Base-by-base conservation (phyloP, 2,797 vertebrate genomes). In the Sandelia bainsii region DNA sequence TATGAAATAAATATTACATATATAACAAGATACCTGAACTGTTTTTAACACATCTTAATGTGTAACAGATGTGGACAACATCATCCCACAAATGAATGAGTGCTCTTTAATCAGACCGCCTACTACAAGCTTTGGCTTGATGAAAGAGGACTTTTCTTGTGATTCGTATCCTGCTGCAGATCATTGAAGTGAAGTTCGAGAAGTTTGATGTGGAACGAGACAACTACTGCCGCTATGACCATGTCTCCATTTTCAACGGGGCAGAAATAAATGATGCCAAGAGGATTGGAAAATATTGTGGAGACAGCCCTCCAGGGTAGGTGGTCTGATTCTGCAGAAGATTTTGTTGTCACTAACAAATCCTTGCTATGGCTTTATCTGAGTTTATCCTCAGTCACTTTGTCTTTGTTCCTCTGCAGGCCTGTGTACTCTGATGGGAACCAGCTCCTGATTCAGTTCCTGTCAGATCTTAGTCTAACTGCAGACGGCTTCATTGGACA, bases 161-260 rank as follows among this genome's bases (percentile, higher is more conserved):
- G 39, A 66, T 56, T 49, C 58, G n/a, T 81, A 34, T 76, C 40
- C 40, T 40, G 10, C 50, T 69, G 34, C 86, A 96, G 95, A 94
- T 96, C 20, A 98, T 99, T 82, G 97, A 99, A 81, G 78, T 99
- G 65, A 97, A 95, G 84, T 99, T 99, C 14, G 98, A 99, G 90
- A 99, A 99, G 92, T 99, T 99, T 75, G 98, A 99, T n/a, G 96
- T 99, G 69, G 98, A 99, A 63, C 94, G 97, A 63, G 98, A 99
- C 73, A 99, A 97, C 94, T 98, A 99, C 91, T 99, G 98, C 90
- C 96, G 97, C 67, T 99, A 99, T 0, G 98, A 99, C 87, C 97
- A 96, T 0, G 96, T 99, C 51, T 96, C 97, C 23, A 96, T 99
- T 83, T 99, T 98, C 86, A 98, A 99, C 1, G 97, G 98, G 20